Conservation (phyloP, 2,888 invertebrate genomes). For the Metopia argyrocephala region DNA sequence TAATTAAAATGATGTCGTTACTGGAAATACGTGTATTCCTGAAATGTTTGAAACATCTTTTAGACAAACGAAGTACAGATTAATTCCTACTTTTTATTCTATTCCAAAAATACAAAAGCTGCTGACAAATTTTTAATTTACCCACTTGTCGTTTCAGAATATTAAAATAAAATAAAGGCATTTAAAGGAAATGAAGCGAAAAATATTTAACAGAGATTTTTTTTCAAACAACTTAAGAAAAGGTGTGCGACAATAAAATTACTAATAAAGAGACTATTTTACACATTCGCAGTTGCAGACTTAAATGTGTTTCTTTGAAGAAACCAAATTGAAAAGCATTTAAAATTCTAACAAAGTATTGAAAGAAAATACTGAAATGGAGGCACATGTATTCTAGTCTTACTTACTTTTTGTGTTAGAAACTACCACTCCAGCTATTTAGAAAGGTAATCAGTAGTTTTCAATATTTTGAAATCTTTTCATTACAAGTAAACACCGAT, state of each 20-base stretch:
- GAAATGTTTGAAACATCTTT: too few species aligned
- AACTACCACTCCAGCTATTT: constrained; percentile 20
- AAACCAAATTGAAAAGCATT: not conserved
- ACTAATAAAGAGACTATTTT: not conserved
- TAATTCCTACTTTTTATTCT: too few species aligned
- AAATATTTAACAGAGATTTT: constrained; percentile 26
- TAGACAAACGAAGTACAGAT: too few species aligned
- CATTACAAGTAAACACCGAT: not conserved
- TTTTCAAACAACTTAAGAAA: not conserved
- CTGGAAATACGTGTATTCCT: too few species aligned
- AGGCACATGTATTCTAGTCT: not conserved
- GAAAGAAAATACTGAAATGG: constrained; percentile 5
- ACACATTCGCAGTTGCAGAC: not conserved
- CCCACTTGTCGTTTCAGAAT: too few species aligned
- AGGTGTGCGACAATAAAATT: constrained; percentile 7
- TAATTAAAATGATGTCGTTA: too few species aligned
- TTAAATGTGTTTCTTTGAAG: not conserved
- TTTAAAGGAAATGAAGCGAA: constrained; percentile 21
- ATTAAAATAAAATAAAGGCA: not conserved
- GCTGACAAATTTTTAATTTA: too few species aligned
- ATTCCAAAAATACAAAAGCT: too few species aligned
- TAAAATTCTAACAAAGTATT: constrained; percentile 32
- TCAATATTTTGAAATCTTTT: constrained; percentile 3
- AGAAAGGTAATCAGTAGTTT: constrained; percentile 5
- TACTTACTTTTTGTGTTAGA: not conserved